These are phyloP conservation scores for Silurus meridionalis DNA, from an alignment of 2,113 vertebrate genomes.

Conservation along the genomic window DNA sequence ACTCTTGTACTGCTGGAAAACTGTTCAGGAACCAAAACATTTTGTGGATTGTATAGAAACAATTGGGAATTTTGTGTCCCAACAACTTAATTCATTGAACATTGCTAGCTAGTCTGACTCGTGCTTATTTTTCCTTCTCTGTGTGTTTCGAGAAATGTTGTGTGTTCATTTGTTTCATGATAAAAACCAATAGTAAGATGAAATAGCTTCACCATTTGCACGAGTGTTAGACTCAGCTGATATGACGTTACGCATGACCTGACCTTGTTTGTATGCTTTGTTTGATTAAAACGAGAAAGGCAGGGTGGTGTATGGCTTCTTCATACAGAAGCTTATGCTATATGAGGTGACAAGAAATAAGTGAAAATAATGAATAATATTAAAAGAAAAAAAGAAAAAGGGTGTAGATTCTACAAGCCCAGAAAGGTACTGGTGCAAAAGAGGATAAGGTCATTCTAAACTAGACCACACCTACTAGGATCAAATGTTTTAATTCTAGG, in stretches of 20 bases:
- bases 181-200: background rate
- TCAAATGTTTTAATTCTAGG: background rate
- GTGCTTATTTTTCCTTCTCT: background rate
- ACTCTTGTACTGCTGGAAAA: background rate
- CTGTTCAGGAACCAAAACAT: background rate
- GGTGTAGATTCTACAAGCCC: background rate
- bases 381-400: background rate
- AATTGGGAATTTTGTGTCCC: background rate
- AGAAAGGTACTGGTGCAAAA: background rate
- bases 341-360: background rate
- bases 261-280: background rate
- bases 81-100: background rate
- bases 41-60: background rate
- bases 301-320: background rate
- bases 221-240: background rate
- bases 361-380: background rate
- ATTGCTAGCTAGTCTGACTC: background rate
- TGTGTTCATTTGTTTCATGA: background rate
- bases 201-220: background rate
- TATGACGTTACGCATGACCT: background rate
- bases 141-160: background rate
- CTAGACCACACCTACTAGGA: background rate
- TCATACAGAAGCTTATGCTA: background rate
- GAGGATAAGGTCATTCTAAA: background rate
- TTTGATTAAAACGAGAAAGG: background rate